phyloP scores from a whole-genome alignment of 2,113 vertebrate genomes.

The Sapajus apella region DNA sequence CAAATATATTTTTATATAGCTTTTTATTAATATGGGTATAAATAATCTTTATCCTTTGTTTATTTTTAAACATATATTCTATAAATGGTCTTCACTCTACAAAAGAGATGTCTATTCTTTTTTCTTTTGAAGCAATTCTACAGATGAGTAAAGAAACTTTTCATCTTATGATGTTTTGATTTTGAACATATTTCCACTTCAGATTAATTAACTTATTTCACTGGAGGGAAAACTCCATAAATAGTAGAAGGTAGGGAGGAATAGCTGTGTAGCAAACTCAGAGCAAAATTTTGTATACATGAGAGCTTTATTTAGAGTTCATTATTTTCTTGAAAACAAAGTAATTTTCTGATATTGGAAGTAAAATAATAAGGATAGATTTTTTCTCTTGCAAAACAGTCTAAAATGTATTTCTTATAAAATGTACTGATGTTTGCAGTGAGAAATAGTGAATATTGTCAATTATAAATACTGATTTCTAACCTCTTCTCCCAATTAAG shows the following conservation, averaged over 20 bases:
- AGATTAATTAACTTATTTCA: slow-evolving; percentile 56
- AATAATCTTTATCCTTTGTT: neutral
- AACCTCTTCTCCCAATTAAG: neutral
- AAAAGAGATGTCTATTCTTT: neutral
- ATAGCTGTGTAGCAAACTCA: slow-evolving; percentile 25
- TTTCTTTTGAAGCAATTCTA: slow-evolving; percentile 49
- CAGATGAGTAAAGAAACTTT: slow-evolving; percentile 59
- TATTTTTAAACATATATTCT: neutral
- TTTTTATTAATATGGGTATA: neutral
- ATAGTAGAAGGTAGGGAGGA: neutral
- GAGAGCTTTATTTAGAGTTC: neutral
- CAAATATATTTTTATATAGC: neutral
- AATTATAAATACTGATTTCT: slow-evolving; percentile 41
- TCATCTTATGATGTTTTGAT: slow-evolving; percentile 27
- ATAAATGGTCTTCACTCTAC: neutral
- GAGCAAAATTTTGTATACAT: neutral
- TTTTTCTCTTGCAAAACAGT: neutral
- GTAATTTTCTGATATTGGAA: neutral
- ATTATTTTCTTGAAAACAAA: neutral
- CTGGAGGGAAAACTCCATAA: neutral
- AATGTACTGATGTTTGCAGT: neutral
- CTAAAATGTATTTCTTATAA: neutral
- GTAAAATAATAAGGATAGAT: neutral
- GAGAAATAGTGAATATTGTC: neutral
- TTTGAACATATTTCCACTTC: neutral